Evolutionary conservation across 2,113 vertebrate species (phyloP), one percentile per base, ranked within the genome.

Genomic region (Acrocephalus arundinaceus): DNA sequence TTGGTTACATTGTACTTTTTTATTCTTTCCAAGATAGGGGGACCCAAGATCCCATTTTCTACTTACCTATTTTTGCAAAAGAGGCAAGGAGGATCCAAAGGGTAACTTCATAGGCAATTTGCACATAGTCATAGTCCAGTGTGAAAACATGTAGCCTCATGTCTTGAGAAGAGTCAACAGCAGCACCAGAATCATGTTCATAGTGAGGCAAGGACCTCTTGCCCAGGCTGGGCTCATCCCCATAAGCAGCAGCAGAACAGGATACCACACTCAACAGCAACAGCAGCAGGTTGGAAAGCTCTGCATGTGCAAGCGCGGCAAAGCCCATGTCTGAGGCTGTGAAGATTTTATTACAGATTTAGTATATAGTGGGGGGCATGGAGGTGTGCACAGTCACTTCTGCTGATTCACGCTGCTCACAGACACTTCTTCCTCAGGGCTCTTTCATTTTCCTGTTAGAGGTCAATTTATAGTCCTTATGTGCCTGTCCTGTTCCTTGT

Each of bases 51-150:
- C 37, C 9, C 45, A 20, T 85, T 72, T 73, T 77, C 22, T 58
- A 97, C 99, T 99, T 97, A 99, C 99, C 99, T 95, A 99, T 99
- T 98, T 99, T 99, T 79, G 99, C 99, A 89, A 99, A 98, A 21
- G 99, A 99, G 25, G 99, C 99, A 55, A 99, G 97, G 43, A 99
- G 97, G 71, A 99, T 98, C 99, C 99, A 99, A 48, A 99, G 98
- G 11, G 99, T 99, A 81, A 99, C 98, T 97, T 99, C 99, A 75
- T 98, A 99, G 2, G 99, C 99, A 71, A 99, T 98, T 95, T 99
- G 99, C 84, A 99, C 99, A 18, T 98, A 98, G 35, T 98, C 67
- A 82, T 99, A 99, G 95, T 99, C 97, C 97, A 99, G 85, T 9
- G 98, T 97, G 90, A 99, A 99, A 73, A 99, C 96, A 12, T 98